Conservation (phyloP, 2,797 vertebrate species). For the Echeneis naucrates region DNA sequence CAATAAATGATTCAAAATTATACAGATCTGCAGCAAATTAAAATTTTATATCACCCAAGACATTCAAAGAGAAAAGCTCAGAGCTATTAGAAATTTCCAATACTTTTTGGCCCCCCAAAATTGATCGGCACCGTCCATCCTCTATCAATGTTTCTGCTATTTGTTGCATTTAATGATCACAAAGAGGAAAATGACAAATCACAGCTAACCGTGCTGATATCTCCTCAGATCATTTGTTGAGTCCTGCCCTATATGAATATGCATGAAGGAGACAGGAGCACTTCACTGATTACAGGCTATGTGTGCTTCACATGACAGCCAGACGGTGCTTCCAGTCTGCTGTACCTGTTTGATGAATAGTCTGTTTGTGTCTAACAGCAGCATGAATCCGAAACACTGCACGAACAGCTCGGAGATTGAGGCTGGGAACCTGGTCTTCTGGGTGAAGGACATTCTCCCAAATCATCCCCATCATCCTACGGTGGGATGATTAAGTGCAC, state of each 20-base stretch:
- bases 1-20: constrained; percentile 21
- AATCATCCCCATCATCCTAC: neutral
- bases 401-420: constrained; percentile 17
- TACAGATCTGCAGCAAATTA: constrained; percentile 5
- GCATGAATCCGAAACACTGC: constrained; percentile 28
- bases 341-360: constrained; percentile 44
- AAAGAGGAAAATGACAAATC: neutral
- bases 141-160: neutral
- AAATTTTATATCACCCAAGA: constrained; percentile 3
- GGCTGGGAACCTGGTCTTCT: neutral
- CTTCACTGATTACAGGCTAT: constrained; percentile 29
- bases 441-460: constrained; percentile 18
- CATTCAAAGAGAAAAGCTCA: neutral
- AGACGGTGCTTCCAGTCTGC: constrained; percentile 14
- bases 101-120: neutral
- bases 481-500: neutral
- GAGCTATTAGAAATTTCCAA: neutral
- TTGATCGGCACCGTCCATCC: neutral
- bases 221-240: neutral
- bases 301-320: constrained; percentile 30
- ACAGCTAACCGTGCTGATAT: neutral
- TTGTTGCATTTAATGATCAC: constrained; percentile 5
- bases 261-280: constrained; percentile 17
- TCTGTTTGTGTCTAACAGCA: constrained; percentile 7
- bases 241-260: constrained; percentile 24